These are phyloP conservation scores for Aphodius sticticus DNA, from an alignment of 2,888 invertebrate species.

Conservation along the genomic window DNA sequence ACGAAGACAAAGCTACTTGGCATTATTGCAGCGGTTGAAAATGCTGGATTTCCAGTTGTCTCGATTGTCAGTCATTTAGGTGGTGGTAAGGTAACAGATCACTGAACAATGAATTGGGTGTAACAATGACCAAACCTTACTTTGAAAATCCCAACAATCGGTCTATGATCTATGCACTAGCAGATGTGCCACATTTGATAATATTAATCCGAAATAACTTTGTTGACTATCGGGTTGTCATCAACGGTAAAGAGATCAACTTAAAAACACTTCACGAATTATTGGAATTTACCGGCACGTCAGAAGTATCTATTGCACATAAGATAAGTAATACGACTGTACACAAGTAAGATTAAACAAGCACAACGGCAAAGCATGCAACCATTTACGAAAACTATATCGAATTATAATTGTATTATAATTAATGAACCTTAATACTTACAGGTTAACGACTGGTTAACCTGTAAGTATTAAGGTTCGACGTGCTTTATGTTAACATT, in stretches of 20 bases:
- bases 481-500: background rate
- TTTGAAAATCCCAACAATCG: conserved; percentile 29
- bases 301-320: conserved; percentile 30
- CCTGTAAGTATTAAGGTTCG: background rate
- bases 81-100: conserved; percentile 29
- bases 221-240: conserved; percentile 32
- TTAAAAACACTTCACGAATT: conserved; percentile 25
- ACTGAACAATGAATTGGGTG: conserved; percentile 21
- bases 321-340: conserved; percentile 30
- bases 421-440: too few species aligned
- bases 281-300: conserved; percentile 22
- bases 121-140: conserved; percentile 21
- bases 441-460: too few species aligned
- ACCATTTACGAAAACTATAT: too few species aligned
- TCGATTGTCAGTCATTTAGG: conserved; percentile 32
- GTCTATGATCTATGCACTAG: conserved; percentile 28
- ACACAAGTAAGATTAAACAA: conserved; percentile 21
- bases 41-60: conserved; percentile 19
- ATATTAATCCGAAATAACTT: conserved; percentile 35
- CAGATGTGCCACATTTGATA: conserved; percentile 27
- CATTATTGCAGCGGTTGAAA: conserved; percentile 40
- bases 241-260: conserved; percentile 33
- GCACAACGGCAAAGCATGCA: too few species aligned
- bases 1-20: conserved; percentile 40
- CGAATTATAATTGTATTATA: too few species aligned